Conservation (phyloP, 2,888 invertebrate genomes). For the Parnassius glacialis region DNA sequence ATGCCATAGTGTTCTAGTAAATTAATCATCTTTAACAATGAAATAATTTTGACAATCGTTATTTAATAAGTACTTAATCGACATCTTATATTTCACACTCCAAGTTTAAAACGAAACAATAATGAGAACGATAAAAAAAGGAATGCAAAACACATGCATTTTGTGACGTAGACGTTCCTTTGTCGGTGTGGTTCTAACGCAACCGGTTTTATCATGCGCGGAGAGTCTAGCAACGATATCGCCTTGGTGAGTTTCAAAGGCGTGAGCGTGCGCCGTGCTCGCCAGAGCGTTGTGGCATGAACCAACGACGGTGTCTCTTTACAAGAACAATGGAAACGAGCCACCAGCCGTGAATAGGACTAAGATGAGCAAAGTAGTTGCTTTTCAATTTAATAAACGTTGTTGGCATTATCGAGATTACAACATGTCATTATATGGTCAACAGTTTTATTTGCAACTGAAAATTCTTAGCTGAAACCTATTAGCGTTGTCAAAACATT, state of each 20-base stretch:
- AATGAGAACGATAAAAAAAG: not conserved
- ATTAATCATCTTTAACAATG: too few relatives aligned
- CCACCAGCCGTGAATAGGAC: constrained; percentile 39
- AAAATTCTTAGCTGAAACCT: too few relatives aligned
- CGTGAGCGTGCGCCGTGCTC: constrained; percentile 54
- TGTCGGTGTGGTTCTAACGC: constrained; percentile 35
- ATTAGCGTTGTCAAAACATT: too few relatives aligned
- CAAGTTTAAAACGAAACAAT: too few relatives aligned
- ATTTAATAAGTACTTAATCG: too few relatives aligned
- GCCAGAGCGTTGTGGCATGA: constrained; percentile 40
- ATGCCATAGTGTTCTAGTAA: too few relatives aligned
- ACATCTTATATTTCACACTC: too few relatives aligned
- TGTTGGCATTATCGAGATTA: not conserved
- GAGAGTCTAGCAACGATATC: constrained; percentile 55
- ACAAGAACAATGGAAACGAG: constrained; percentile 59
- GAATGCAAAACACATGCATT: constrained; percentile 33
- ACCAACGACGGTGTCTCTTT: constrained; percentile 60
- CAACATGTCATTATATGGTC: too few relatives aligned
- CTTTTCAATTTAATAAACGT: constrained; percentile 5
- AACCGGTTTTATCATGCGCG: constrained; percentile 68
- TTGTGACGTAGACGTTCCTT: constrained; percentile 54
- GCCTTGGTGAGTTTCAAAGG: constrained; percentile 60
- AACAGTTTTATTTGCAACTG: too few relatives aligned
- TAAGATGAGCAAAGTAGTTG: constrained; percentile 32
- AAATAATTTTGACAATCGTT: too few relatives aligned